Conservation (phyloP, 2,797 vertebrate species). For the Tapera naevia region DNA sequence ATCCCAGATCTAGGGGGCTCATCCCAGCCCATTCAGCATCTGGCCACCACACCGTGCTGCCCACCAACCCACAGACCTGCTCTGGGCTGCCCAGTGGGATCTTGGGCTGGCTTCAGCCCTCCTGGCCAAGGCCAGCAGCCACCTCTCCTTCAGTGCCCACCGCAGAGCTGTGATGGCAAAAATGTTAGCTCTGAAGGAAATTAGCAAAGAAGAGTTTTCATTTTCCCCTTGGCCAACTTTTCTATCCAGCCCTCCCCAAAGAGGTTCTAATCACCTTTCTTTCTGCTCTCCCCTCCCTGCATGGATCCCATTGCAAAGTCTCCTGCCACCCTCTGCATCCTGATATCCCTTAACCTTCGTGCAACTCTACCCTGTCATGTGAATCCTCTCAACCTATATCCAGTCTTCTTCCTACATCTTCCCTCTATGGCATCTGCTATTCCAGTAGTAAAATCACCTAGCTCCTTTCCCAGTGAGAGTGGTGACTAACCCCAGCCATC, state of each 20-base stretch:
- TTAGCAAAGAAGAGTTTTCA: neutral
- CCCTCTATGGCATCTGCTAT: neutral
- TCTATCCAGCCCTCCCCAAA: neutral
- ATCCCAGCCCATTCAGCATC: neutral
- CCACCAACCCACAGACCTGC: neutral
- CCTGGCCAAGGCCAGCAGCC: neutral
- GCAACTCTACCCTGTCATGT: neutral
- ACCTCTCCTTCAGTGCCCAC: neutral
- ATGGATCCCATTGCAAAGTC: neutral
- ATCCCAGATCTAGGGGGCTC: fast-evolving
- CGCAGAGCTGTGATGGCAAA: neutral
- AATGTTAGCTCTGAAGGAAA: neutral
- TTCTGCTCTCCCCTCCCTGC: neutral
- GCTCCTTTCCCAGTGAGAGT: fast-evolving
- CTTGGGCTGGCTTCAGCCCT: neutral
- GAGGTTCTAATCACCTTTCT: fast-evolving
- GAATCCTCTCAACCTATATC: neutral
- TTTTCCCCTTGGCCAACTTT: neutral
- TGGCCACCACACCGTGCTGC: fast-evolving
- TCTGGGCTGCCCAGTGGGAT: neutral
- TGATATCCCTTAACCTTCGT: neutral
- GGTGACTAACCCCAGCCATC: neutral
- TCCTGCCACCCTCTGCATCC: neutral
- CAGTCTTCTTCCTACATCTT: neutral
- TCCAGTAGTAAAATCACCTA: neutral